Percentiles rank a stretch among this genome's conserved stretches.
Evolutionary conservation across 2,797 vertebrate genomes (phyloP).

Genomic region (Acipenser oxyrinchus): DNA sequence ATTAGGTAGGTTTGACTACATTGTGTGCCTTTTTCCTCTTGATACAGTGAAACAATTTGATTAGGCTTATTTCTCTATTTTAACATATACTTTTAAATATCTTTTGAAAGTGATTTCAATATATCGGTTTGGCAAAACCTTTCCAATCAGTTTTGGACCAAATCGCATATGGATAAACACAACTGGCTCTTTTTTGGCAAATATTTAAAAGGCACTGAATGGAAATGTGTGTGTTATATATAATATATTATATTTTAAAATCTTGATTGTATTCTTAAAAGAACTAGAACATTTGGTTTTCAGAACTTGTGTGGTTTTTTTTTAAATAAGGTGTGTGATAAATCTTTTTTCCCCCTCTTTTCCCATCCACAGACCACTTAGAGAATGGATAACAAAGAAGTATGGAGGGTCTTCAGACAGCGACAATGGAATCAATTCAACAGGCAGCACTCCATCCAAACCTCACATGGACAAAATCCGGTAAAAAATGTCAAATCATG

Average conservation of each 20-base stretch:
- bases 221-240: no score
- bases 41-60: not conserved
- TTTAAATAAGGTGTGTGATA: not conserved
- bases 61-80: not conserved
- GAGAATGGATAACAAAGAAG: constrained; percentile 76
- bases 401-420: constrained; percentile 82
- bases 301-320: not conserved
- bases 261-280: no score
- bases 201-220: no score
- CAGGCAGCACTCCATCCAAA: constrained; percentile 65
- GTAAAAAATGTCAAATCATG: constrained; percentile 39
- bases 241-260: no score
- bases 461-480: constrained; percentile 60
- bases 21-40: not conserved
- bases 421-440: constrained; percentile 72
- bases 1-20: constrained; percentile 64
- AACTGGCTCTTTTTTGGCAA: no score
- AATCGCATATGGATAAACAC: no score
- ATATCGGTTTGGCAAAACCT: no score
- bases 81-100: no score
- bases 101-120: no score
- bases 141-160: no score
- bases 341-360: not conserved
- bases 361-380: constrained; percentile 59
- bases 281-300: no score